Evolutionary conservation across 2,113 vertebrate genomes (phyloP), one percentile per base, ranked within the genome.

Genomic region (Tragulus kanchil): DNA sequence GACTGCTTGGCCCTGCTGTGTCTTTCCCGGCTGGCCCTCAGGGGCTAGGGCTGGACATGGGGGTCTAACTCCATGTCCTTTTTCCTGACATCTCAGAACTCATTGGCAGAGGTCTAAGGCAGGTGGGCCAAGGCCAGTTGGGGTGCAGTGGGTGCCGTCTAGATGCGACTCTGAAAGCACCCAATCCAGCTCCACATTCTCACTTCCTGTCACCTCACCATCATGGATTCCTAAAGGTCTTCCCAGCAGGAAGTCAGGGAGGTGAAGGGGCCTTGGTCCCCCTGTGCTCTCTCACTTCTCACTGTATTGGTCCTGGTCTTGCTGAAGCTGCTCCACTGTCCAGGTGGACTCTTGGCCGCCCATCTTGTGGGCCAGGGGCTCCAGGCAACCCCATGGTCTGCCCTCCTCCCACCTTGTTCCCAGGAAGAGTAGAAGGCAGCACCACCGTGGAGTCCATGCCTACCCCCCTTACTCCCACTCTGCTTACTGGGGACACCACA

Each of bases 1-100:
- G 31, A 71, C 4, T 0, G 25, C 23, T 17, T 52, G n/a, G 31
- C 54, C 16, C 6, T 0, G 36, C 64, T 50, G 15, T 3, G 45
- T 28, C 17, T 26, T 62, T n/a, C n/a, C 64, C 1, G 13, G 62
- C 28, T 58, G 31, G 64, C 56, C 48, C 25, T 59, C 48, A 12
- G 36, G 61, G 36, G 50, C 58, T 28, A 14, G 10, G 5, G 17
- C 23, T 42, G 48, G 36, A 26, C 4, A 3, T 1, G 2, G 16
- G 17, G 25, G 5, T 25, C 15, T 19, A 54, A 78, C 67, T 64
- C 91, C 4, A 17, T 4, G 13, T 12, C 10, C 17, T 93, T 36
- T 78, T 6, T 6, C 58, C n/a, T 64, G 61, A 59, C 19, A 26
- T 69, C 71, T 56, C 23, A 4, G 9, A 58, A 8, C 26, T 23